phyloP scores from a whole-genome alignment of 1,140 invertebrate species.

The Conus ventricosus region DNA sequence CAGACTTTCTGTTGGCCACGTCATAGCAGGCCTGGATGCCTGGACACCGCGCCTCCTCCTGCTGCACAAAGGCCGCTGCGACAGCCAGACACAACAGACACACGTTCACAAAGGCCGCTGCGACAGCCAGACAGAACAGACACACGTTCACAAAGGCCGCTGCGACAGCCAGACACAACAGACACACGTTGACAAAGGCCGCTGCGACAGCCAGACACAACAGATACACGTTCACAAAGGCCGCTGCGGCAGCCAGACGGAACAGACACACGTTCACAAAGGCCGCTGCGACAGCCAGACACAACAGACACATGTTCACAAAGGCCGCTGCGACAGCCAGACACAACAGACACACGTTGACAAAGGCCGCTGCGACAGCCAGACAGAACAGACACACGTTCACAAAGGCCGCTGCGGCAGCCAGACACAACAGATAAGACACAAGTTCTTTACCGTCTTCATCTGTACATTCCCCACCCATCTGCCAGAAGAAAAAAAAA shows the following conservation, averaged over 20 bases:
- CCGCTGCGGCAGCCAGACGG: background rate
- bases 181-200: no score
- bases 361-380: background rate
- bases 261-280: background rate
- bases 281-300: background rate
- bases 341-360: background rate
- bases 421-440: background rate
- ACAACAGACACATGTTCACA: background rate
- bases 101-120: no score
- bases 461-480: no score
- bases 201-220: background rate
- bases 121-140: background rate
- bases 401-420: background rate
- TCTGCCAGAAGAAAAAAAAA: no score
- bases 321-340: background rate
- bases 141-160: no score
- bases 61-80: background rate
- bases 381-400: background rate
- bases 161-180: background rate
- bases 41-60: background rate
- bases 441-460: background rate
- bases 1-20: background rate
- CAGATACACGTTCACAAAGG: no score
- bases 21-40: conserved; percentile 1
- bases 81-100: background rate